Conservation (phyloP, 2,888 invertebrate genomes). For the Abrostola triplasia region DNA sequence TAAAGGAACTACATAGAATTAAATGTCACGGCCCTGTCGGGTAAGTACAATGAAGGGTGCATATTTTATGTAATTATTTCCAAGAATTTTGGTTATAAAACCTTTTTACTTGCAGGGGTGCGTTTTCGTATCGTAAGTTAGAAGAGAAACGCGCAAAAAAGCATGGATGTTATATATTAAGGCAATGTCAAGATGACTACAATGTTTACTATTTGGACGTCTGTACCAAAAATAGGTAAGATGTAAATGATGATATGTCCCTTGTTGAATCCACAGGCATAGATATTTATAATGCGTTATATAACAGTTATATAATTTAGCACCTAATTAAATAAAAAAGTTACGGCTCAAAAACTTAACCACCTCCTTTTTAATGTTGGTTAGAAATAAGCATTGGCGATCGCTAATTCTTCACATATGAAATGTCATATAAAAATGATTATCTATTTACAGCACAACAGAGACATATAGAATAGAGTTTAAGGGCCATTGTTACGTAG, state of each 20-base stretch:
- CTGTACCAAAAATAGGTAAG: slow-evolving; percentile 91
- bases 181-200: slow-evolving; percentile 94
- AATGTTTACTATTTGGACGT: slow-evolving; percentile 94
- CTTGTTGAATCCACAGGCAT: too few relatives aligned
- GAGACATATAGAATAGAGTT: slow-evolving; percentile 91
- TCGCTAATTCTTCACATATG: neutral
- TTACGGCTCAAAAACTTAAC: too few relatives aligned
- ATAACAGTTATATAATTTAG: too few relatives aligned
- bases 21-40: slow-evolving; percentile 97
- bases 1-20: slow-evolving; percentile 91
- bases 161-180: slow-evolving; percentile 93
- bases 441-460: slow-evolving; percentile 84
- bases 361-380: neutral
- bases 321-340: too few relatives aligned
- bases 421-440: neutral
- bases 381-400: neutral
- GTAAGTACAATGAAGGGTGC: slow-evolving; percentile 81
- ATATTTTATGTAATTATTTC: slow-evolving; percentile 40
- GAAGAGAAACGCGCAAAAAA: slow-evolving; percentile 93
- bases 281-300: too few relatives aligned
- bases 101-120: slow-evolving; percentile 88
- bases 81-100: slow-evolving; percentile 36
- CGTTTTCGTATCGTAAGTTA: slow-evolving; percentile 95
- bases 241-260: neutral
- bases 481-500: slow-evolving; percentile 82